These are phyloP conservation scores for Centropyge bicolor DNA, from an alignment of 2,797 vertebrate genomes.

Conservation along the genomic window DNA sequence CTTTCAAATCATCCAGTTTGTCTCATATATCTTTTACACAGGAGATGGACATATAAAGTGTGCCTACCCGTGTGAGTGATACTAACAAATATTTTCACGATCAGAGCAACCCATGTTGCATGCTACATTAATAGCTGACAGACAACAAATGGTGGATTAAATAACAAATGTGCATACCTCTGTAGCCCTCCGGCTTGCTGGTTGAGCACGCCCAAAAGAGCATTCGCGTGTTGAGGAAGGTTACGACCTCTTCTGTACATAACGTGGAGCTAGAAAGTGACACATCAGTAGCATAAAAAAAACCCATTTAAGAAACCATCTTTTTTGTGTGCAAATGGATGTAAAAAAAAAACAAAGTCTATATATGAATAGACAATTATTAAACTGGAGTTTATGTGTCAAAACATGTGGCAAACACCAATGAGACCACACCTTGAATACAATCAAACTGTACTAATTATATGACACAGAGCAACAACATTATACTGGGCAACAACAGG, in stretches of 20 bases:
- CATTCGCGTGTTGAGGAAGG: conserved; percentile 97
- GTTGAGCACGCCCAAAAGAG: conserved; percentile 99
- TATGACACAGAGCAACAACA: neutral
- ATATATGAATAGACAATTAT: neutral
- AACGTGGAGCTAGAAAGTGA: conserved; percentile 90
- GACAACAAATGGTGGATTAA: neutral
- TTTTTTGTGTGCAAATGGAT: neutral
- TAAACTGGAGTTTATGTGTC: neutral
- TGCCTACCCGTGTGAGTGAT: neutral
- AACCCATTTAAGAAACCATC: neutral
- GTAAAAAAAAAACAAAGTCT: neutral
- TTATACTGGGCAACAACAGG: neutral
- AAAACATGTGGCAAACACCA: conserved; percentile 7
- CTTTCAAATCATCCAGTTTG: neutral
- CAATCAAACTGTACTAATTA: neutral
- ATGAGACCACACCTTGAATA: neutral
- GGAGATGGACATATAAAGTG: neutral
- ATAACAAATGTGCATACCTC: conserved; percentile 84
- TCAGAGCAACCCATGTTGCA: neutral
- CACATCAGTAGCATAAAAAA: conserved; percentile 16
- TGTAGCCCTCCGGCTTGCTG: conserved; percentile 97
- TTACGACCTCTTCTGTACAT: conserved; percentile 94
- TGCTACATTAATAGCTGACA: neutral
- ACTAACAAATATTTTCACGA: too few relatives aligned
- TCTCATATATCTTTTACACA: neutral